Evolutionary conservation across 2,797 vertebrate genomes (phyloP), one percentile per base, ranked within the genome.

Genomic region (Scarus forsteni): DNA sequence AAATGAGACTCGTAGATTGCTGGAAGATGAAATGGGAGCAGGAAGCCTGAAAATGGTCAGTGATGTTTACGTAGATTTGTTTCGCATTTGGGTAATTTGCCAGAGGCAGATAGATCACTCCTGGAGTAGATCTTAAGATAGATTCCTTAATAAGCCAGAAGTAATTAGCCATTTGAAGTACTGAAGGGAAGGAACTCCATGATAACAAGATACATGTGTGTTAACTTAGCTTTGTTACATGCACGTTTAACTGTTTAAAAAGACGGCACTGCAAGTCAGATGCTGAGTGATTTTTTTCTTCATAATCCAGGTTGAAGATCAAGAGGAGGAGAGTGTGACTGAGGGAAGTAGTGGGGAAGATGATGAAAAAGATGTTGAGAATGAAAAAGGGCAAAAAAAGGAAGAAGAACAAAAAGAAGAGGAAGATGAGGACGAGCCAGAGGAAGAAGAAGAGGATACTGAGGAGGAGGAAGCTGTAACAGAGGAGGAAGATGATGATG

Each of bases 1-100:
- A 89, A 96, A 92, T 7, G 98, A 99, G 89, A 98, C 97, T 0
- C 93, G 85, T 7, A 97, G 95, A 86, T 90, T 99, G 62, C 84
- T 99, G 80, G 97, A 98, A 79, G 94, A 97, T 71, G 97, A 98
- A 84, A 94, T 96, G 13, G 85, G 52, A 5, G 93, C 81, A 51
- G 90, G 85, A 40, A 89, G 87, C 56, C 84, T 87, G 8, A 88
- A 84, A 90, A 79, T 40, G 89, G 94, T 95, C 55, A 88, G 94
- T 90, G 10, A 13, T 18, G 0, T 58, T 78, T 56, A 56, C 51
- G 62, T 48, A 8, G 39, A 77, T 86, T 83, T 77, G 8, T 13
- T 75, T 55, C 49, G 45, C 8, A 61, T 85, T 75, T 77, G 16
- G 43, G 53, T 27, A 75, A 62, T 51, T 59, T 68, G 69, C 40